phyloP scores from a whole-genome alignment of 2,113 vertebrate genomes.

The Catharus fuscescens region DNA sequence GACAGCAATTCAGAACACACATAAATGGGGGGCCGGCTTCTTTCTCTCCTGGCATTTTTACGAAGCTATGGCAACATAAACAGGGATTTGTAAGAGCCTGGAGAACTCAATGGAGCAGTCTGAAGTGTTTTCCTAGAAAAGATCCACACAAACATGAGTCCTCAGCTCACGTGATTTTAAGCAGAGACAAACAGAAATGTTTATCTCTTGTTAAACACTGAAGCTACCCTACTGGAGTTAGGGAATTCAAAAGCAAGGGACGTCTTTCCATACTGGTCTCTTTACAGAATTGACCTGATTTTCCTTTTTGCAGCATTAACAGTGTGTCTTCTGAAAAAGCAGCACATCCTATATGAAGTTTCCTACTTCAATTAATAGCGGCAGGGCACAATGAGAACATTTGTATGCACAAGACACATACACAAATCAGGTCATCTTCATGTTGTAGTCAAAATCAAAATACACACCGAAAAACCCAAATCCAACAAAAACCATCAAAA shows the following conservation, averaged over 20 bases:
- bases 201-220: not conserved
- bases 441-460: not conserved
- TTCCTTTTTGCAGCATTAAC: not conserved
- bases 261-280: not conserved
- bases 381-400: accelerated
- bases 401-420: not conserved
- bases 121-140: not conserved
- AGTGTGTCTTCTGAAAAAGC: not conserved
- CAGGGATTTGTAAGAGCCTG: not conserved
- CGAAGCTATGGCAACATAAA: not conserved
- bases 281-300: not conserved
- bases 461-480: not conserved
- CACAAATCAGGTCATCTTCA: not conserved
- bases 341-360: accelerated
- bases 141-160: not conserved
- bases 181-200: not conserved
- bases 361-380: not conserved
- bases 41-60: not conserved
- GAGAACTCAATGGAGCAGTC: not conserved
- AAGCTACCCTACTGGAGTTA: not conserved
- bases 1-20: not conserved
- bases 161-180: not conserved
- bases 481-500: not conserved
- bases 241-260: not conserved
- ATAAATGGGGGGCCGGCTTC: not conserved